These are phyloP conservation scores for Neolamprologus ventralis DNA, from an alignment of 2,113 vertebrate species.

Conservation along the genomic window DNA sequence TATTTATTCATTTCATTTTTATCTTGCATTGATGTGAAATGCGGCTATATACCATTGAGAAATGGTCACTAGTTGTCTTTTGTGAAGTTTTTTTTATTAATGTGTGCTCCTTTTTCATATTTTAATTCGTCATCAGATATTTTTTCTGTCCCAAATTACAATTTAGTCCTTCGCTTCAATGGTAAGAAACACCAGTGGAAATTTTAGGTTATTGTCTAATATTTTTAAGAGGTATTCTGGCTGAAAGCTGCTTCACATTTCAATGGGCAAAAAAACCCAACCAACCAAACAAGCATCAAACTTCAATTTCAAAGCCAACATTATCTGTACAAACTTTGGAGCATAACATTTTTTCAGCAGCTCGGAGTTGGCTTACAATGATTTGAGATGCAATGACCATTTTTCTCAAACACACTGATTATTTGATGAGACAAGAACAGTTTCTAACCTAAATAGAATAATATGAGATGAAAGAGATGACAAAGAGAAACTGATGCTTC, in stretches of 20 bases:
- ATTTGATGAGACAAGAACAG: not conserved
- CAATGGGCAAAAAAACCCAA: not conserved
- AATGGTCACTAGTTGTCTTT: not conserved
- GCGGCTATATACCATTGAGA: not conserved
- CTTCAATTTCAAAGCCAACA: not conserved
- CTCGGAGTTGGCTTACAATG: not conserved
- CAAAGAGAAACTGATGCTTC: not conserved
- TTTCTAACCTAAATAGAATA: not conserved
- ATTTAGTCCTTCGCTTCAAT: not conserved
- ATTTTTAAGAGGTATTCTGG: not conserved
- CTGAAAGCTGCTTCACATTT: not conserved
- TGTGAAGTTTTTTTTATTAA: not conserved
- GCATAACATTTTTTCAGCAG: not conserved
- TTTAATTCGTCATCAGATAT: not conserved
- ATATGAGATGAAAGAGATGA: not conserved
- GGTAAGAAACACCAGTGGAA: not conserved
- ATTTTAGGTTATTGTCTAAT: not conserved
- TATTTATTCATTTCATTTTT: not conserved
- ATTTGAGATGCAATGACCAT: not conserved
- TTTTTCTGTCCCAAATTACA: not conserved
- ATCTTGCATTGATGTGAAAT: not conserved
- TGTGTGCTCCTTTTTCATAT: not conserved
- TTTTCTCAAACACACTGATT: not conserved
- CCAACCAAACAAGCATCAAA: not conserved
- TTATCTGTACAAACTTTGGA: not conserved